These are phyloP conservation scores for Babylonia areolata DNA, from an alignment of 1,140 invertebrate species.

Conservation along the genomic window DNA sequence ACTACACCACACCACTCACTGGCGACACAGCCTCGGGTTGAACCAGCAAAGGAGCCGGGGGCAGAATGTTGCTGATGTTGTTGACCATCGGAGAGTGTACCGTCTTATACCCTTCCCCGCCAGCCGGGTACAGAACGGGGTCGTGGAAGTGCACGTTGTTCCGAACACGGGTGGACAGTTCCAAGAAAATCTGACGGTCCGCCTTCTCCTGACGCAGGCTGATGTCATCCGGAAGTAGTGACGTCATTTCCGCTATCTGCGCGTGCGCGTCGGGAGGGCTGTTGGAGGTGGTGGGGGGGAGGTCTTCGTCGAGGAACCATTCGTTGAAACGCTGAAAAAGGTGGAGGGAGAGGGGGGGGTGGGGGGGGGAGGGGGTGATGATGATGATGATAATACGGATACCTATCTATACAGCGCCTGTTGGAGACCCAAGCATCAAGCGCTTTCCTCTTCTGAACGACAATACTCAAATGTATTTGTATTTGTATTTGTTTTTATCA, in stretches of 20 bases:
- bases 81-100: constrained; percentile 4
- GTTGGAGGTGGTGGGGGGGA: too few species aligned
- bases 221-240: constrained; percentile 20
- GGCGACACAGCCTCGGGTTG: background rate
- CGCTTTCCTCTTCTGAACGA: too few species aligned
- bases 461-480: too few species aligned
- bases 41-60: background rate
- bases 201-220: background rate
- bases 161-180: constrained; percentile 1
- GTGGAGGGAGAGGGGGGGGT: too few species aligned
- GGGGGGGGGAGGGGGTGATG: too few species aligned
- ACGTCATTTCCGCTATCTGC: constrained; percentile 30
- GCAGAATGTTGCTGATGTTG: constrained; percentile 29
- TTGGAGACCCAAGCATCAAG: background rate
- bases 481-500: too few species aligned
- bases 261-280: background rate
- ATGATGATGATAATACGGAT: too few species aligned
- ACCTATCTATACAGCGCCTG: too few species aligned
- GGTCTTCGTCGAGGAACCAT: constrained; percentile 9
- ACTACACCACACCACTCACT: background rate
- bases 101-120: background rate
- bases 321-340: constrained; percentile 11
- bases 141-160: constrained; percentile 29
- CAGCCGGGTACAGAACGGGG: constrained; percentile 1
- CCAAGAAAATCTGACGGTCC: constrained; percentile 16